A percentile compares a stretch with the other conserved stretches of the same genome.
Evolutionary conservation across 1,140 invertebrate species (phyloP).

Genomic region (Drosophila burlai): DNA sequence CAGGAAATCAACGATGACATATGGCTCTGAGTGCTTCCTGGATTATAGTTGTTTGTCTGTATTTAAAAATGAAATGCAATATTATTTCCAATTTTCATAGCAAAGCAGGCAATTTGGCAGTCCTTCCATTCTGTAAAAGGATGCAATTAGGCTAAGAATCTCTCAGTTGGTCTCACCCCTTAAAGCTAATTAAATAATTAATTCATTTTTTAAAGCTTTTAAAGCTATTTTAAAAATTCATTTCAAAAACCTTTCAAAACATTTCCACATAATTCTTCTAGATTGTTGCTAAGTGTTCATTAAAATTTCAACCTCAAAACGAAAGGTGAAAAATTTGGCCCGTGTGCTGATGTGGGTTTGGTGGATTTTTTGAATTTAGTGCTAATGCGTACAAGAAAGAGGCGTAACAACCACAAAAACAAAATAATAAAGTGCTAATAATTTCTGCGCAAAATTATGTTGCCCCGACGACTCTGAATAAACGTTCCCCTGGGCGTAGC

Average conservation of each 20-base stretch:
- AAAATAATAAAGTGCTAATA: conserved; percentile 78
- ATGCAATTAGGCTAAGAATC: neutral
- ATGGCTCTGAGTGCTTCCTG: conserved; percentile 11
- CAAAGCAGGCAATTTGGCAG: neutral
- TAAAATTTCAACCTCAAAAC: conserved; percentile 23
- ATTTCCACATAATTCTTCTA: neutral
- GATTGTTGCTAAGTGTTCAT: conserved; percentile 2
- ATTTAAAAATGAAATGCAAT: neutral
- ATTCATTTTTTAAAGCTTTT: neutral
- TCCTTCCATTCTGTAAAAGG: too few species aligned
- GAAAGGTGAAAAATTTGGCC: conserved; percentile 14
- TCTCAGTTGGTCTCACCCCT: neutral
- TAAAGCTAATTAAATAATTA: neutral
- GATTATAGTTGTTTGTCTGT: neutral
- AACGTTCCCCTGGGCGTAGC: conserved; percentile 36
- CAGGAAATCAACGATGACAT: conserved; percentile 27
- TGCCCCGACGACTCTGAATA: conserved; percentile 39
- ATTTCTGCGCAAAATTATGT: conserved; percentile 71
- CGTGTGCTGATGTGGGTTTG: conserved; percentile 15
- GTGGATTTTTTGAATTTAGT: conserved; percentile 47
- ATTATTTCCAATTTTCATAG: neutral
- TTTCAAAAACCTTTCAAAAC: neutral
- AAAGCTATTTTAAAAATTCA: too few species aligned
- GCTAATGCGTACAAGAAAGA: conserved; percentile 79
- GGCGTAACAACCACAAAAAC: conserved; percentile 69